Percentiles rank a stretch among this genome's conserved stretches.
These are phyloP conservation scores for Rynchops niger DNA, from an alignment of 2,113 vertebrate species.

Conservation along the genomic window DNA sequence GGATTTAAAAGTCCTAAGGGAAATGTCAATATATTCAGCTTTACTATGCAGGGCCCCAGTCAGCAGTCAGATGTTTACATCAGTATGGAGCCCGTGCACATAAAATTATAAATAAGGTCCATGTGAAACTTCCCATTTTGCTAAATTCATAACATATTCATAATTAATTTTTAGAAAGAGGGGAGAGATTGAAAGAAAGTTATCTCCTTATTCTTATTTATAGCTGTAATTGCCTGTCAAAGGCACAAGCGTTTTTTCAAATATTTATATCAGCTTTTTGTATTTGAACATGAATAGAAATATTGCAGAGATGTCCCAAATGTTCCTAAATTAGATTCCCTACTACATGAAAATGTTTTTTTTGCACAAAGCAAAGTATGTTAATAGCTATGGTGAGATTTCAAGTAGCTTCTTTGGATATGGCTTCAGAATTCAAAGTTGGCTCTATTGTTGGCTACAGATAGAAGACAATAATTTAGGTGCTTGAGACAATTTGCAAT, in stretches of 20 bases:
- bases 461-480: not conserved
- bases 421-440: not conserved
- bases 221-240: not conserved
- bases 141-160: not conserved
- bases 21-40: not conserved
- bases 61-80: not conserved
- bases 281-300: not conserved
- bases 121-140: not conserved
- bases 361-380: not conserved
- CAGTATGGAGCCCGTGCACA: not conserved
- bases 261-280: not conserved
- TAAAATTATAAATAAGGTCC: not conserved
- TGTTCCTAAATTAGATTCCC: not conserved
- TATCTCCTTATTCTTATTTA: not conserved
- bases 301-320: not conserved
- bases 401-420: not conserved
- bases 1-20: not conserved
- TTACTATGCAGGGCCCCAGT: not conserved
- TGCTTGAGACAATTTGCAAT: not conserved
- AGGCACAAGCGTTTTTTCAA: not conserved
- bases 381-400: not conserved
- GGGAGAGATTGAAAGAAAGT: not conserved
- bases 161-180: not conserved
- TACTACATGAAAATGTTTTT: not conserved
- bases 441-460: not conserved